These are phyloP conservation scores for Villa cingulata DNA, from an alignment of 2,888 invertebrate genomes.

Conservation along the genomic window DNA sequence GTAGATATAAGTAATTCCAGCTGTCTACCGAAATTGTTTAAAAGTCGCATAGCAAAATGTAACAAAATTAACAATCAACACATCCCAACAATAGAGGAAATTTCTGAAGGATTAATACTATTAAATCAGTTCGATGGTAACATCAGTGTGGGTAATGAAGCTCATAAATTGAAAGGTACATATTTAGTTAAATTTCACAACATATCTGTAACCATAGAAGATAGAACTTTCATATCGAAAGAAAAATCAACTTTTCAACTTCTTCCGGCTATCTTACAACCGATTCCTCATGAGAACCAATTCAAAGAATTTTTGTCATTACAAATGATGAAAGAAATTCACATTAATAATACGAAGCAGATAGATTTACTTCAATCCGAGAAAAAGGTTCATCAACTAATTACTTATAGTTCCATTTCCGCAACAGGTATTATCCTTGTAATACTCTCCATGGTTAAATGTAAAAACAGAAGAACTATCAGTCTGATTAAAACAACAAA, in stretches of 20 bases:
- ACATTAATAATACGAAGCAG: slow-evolving; percentile 7
- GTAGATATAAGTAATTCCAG: slow-evolving; percentile 4
- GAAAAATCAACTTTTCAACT: slow-evolving; percentile 6
- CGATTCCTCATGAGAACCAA: slow-evolving; percentile 6
- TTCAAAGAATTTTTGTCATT: slow-evolving; percentile 7
- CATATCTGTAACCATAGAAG: slow-evolving; percentile 6
- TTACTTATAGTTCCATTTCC: neutral
- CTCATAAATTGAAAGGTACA: too few species aligned
- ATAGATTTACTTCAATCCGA: slow-evolving; percentile 3
- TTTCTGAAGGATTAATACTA: too few species aligned
- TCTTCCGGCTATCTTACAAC: slow-evolving; percentile 8
- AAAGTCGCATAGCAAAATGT: too few species aligned
- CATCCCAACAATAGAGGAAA: too few species aligned
- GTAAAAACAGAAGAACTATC: too few species aligned
- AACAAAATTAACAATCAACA: slow-evolving; percentile 1
- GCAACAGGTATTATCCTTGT: too few species aligned
- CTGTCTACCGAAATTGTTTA: too few species aligned
- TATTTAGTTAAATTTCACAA: slow-evolving; percentile 10
- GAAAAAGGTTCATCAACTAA: slow-evolving; percentile 1
- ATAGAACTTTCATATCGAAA: slow-evolving; percentile 5
- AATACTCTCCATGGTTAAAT: too few species aligned
- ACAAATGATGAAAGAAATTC: slow-evolving; percentile 9
- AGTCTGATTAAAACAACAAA: too few species aligned
- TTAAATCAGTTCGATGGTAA: too few species aligned
- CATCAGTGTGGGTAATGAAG: too few species aligned